Conservation (phyloP, 2,113 vertebrate species). For the Lasiurus cinereus region DNA sequence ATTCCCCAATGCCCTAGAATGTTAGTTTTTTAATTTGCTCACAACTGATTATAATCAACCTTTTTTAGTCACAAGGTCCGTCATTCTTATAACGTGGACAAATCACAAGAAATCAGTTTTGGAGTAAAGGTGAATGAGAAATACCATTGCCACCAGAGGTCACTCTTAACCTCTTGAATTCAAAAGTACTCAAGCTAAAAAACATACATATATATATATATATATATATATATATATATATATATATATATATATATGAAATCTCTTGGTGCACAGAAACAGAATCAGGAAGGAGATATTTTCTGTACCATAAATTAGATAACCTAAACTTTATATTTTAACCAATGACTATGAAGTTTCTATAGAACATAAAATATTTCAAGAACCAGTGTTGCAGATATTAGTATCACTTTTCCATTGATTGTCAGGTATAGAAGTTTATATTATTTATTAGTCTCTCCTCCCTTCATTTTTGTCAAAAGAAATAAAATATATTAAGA, state of each 20-base stretch:
- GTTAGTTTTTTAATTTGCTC: neutral
- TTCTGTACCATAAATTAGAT: neutral
- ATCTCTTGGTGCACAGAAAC: neutral
- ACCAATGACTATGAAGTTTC: neutral
- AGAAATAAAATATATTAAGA: neutral
- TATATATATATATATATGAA: neutral
- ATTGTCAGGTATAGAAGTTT: neutral
- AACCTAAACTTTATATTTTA: neutral
- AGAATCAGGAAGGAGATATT: too few relatives aligned
- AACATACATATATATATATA: too few relatives aligned
- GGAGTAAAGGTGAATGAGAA: conserved; percentile 27
- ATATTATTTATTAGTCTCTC: neutral
- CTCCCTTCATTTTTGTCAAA: neutral
- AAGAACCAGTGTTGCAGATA: neutral
- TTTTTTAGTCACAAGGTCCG: neutral
- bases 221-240: too few relatives aligned
- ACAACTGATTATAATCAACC: neutral
- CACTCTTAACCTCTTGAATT: conserved; percentile 66
- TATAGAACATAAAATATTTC: neutral
- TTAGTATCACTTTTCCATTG: neutral
- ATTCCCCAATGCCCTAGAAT: fast-evolving
- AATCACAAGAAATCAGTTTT: neutral
- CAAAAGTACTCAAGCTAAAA: neutral
- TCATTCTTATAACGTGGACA: neutral
- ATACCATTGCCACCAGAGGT: conserved; percentile 76